Base-by-base conservation (phyloP, 2,888 invertebrate genomes). In the Thymelicus lineola region DNA sequence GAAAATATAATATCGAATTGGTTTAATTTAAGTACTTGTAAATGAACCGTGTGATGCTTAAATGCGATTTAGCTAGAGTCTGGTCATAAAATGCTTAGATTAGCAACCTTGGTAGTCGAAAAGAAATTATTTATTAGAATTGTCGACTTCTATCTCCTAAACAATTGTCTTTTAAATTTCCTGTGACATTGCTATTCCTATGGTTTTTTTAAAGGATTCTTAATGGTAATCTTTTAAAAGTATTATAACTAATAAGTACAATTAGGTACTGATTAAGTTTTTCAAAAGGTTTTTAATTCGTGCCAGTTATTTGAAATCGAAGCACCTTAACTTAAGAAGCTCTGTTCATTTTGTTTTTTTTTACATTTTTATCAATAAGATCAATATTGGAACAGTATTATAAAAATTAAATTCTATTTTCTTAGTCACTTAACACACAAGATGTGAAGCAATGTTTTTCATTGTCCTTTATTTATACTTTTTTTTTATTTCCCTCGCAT, bases 121-220 rank as follows among this genome's bases (percentile, higher is more conserved):
- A 15, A 36, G 5, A 28, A 4, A 4, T 10, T 42, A 12, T n/a
- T 45, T 61, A 7, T 28, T 35, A 35, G n/a, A 36, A 38, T 38
- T 45, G 20, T 42, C 17, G 17, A 62, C 35, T 62, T 35, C 12
- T 42, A 62, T 48, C 48, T 28, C n/a, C 20, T 61, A 48, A 35
- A 15, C 4, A 59, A 61, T 60, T 60, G 61, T 61, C 61, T 61
- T 61, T 61, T 61, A 14, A 46, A 46, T 28, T 61, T n/a, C 61
- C 61, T 36, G 35, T 57, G 28, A 36, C 12, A 15, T 36, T 57
- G 14, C n/a, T 15, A 57, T 55, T 12, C 28, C 35, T 60, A 60
- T 17, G 28, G 1, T 45, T 45, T 45, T 20, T 60, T 20, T 50
- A 12, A 42, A 45, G 12, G 14, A 45, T 10, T 42, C 6, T 14